Evolutionary conservation across 1,140 invertebrate genomes (phyloP).

Genomic region (Phocides pigmalion): DNA sequence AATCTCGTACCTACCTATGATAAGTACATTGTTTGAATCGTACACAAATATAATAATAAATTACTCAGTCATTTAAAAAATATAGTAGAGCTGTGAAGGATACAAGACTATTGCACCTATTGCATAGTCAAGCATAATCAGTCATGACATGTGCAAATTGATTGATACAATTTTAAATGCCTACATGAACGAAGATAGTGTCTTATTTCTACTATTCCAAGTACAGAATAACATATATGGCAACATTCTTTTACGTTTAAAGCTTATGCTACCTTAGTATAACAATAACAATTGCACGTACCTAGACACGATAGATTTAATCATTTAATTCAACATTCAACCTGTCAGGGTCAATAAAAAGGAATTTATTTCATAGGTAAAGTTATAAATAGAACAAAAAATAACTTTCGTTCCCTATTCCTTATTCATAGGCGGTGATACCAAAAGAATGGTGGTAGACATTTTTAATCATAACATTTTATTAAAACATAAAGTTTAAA

Average conservation of each 20-base stretch:
- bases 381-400: too few relatives aligned
- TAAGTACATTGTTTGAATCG: too few relatives aligned
- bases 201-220: constrained; percentile 31
- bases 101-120: constrained; percentile 44
- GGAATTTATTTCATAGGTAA: too few relatives aligned
- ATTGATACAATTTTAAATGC: constrained; percentile 50
- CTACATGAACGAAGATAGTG: constrained; percentile 46
- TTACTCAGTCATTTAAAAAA: neutral
- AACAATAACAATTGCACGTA: neutral
- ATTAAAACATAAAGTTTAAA: too few relatives aligned
- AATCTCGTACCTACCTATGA: neutral
- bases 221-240: constrained; percentile 31
- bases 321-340: too few relatives aligned
- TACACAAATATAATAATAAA: neutral
- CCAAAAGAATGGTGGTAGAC: too few relatives aligned
- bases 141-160: constrained; percentile 57
- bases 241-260: constrained; percentile 30
- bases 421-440: too few relatives aligned
- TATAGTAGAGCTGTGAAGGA: constrained; percentile 9
- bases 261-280: neutral
- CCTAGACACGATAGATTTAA: too few relatives aligned
- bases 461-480: too few relatives aligned
- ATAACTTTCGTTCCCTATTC: too few relatives aligned
- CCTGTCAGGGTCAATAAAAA: too few relatives aligned
- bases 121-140: constrained; percentile 44